Conservation (phyloP, 2,113 vertebrate species). For the Dendropsophus ebraccatus region DNA sequence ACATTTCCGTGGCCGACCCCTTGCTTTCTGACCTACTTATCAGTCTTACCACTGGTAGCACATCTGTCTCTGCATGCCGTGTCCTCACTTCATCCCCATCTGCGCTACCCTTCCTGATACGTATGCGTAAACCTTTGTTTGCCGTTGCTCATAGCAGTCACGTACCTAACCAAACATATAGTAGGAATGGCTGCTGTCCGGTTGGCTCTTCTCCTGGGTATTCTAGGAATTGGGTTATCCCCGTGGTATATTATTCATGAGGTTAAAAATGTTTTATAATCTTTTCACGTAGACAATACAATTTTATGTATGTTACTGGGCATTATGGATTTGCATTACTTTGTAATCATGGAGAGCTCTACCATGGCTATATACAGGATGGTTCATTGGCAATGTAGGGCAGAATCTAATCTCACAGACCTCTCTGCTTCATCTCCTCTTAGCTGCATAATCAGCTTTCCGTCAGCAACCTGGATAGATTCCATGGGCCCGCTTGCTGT, state of each 20-base stretch:
- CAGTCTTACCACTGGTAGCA: not conserved
- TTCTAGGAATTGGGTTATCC: not conserved
- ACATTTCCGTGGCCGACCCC: not conserved
- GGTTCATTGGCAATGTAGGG: conserved; percentile 74
- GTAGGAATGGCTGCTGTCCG: too few relatives aligned
- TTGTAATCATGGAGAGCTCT: not conserved
- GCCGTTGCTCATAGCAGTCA: too few relatives aligned
- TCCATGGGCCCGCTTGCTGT: conserved; percentile 26
- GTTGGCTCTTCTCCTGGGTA: too few relatives aligned
- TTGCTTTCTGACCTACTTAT: not conserved
- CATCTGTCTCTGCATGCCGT: not conserved
- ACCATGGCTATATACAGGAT: not conserved
- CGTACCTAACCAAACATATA: too few relatives aligned
- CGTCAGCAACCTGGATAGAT: conserved; percentile 66
- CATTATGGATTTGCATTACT: not conserved
- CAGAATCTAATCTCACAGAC: conserved; percentile 77
- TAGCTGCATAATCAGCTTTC: conserved; percentile 77
- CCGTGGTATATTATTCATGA: not conserved
- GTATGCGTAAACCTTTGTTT: too few relatives aligned
- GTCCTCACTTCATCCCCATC: too few relatives aligned
- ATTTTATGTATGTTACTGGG: not conserved
- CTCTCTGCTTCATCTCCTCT: conserved; percentile 76
- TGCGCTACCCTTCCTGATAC: too few relatives aligned
- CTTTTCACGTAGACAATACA: not conserved
- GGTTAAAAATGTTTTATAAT: not conserved